Percentiles rank a stretch among this genome's conserved stretches.
Conservation (phyloP, 2,797 vertebrate species). For the Poliocrania exsul region DNA sequence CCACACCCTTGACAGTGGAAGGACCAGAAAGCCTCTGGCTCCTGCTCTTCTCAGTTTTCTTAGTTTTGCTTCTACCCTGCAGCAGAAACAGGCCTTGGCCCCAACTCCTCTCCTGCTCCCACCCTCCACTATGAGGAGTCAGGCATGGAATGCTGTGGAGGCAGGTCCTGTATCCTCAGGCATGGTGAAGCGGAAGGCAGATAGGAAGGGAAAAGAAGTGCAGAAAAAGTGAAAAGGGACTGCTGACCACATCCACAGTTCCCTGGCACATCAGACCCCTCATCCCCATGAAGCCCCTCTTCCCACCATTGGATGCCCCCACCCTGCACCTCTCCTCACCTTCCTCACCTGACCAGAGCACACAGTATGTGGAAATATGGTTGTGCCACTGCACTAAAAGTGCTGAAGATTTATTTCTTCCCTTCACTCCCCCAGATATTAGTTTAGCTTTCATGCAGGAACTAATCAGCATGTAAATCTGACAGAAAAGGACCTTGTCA, state of each 20-base stretch:
- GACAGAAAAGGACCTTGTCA: background rate
- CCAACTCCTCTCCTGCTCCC: background rate
- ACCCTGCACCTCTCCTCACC: background rate
- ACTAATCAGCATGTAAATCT: background rate
- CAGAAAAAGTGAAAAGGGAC: background rate
- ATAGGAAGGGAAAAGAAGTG: background rate
- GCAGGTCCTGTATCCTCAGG: background rate
- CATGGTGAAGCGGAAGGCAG: background rate
- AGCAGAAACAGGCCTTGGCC: background rate
- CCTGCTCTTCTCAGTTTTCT: background rate
- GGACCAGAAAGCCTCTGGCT: background rate
- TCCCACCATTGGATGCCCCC: rapidly evolving
- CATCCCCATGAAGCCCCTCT: background rate
- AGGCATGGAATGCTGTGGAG: background rate
- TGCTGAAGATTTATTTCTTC: background rate
- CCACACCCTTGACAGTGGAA: background rate
- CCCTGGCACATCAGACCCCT: background rate
- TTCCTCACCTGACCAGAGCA: background rate
- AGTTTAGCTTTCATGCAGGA: background rate
- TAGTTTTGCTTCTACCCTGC: background rate
- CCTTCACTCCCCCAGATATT: background rate
- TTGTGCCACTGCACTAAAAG: background rate
- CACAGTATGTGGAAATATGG: rapidly evolving
- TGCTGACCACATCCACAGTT: background rate
- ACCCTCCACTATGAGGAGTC: background rate